Percentiles rank a stretch among this genome's conserved stretches.
phyloP scores from a whole-genome alignment of 2,888 invertebrate genomes.

The Mimumesa dahlbomi region DNA sequence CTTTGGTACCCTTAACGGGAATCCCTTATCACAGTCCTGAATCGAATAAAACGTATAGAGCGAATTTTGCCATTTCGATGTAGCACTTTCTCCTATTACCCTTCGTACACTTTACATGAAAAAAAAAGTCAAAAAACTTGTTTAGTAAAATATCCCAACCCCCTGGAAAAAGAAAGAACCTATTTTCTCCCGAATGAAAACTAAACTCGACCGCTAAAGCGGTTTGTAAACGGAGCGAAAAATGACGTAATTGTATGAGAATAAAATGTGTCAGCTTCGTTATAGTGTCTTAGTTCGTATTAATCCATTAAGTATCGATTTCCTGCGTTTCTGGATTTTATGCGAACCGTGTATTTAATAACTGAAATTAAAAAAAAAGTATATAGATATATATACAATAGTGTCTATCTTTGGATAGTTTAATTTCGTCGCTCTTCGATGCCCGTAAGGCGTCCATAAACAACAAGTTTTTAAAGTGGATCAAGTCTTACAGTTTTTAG shows the following conservation, averaged over 20 bases:
- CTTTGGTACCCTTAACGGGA: neutral
- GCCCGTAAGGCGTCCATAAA: no score
- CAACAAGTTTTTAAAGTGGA: no score
- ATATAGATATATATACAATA: no score
- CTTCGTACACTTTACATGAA: neutral
- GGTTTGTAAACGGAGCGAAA: conserved; percentile 5
- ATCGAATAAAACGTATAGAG: neutral
- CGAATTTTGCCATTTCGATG: neutral
- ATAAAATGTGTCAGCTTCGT: conserved; percentile 54
- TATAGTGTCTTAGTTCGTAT: conserved; percentile 27
- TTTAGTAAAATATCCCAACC: neutral
- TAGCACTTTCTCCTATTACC: neutral
- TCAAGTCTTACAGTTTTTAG: no score
- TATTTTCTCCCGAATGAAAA: neutral
- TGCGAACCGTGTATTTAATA: no score
- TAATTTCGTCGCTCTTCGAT: no score
- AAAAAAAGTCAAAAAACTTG: conserved; percentile 1
- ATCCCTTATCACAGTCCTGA: neutral
- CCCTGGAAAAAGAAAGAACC: no score
- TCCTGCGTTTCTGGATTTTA: neutral
- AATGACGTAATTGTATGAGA: conserved; percentile 23
- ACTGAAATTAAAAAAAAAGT: no score
- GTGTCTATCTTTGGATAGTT: no score
- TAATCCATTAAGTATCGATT: conserved; percentile 26
- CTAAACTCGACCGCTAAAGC: neutral